Base-by-base conservation (phyloP, 2,797 vertebrate genomes). In the Arnoldichthys spilopterus region DNA sequence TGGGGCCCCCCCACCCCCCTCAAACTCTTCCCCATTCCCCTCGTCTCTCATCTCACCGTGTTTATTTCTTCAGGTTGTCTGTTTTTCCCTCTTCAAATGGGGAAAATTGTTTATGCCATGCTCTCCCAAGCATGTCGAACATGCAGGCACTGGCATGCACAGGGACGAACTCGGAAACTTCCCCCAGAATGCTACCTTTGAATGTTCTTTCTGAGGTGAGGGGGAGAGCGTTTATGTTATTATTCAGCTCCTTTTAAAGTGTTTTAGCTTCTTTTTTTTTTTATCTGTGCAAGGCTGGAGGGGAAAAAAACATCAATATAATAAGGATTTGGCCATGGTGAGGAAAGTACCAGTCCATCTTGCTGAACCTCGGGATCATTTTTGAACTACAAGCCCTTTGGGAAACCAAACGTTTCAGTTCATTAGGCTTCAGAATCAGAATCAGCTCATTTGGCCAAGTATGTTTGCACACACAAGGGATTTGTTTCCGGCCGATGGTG, bases 61-160 rank as follows among this genome's bases (percentile, higher is more conserved):
- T 82, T 74, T 85, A 67, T 86, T 79, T 62, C 78, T 85, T 56
- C 75, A 77, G 62, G 75, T 71, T 87, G 82, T 86, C 82, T 80
- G 62, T 79, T 86, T 79, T 86, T 82, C 68, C 68, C 68, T 79
- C 74, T 85, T 77, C 74, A 62, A 62, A 73, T 66, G 71, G n/a
- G 49, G 77, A 70, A 83, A 76, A 82, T 61, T 80, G 84, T 81
- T 81, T 78, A 77, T 77, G 74, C 72, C 70, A 72, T 82, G 78
- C 66, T 82, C 80, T 75, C 80, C 80, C 82, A 85, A 82, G 84
- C 85, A 84, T 81, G 74, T 79, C 79, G 63, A 70, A 67, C 80
- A 72, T 72, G 37, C 72, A 76, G 78, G 72, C 75, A 66, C 64
- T 72, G 58, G 7, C 59, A 74, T 76, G 64, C 81, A 66, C 75